A percentile compares a stretch with the other conserved stretches of the same genome.
Evolutionary conservation across 2,797 vertebrate genomes (phyloP).

Genomic region (Botia almorhae): DNA sequence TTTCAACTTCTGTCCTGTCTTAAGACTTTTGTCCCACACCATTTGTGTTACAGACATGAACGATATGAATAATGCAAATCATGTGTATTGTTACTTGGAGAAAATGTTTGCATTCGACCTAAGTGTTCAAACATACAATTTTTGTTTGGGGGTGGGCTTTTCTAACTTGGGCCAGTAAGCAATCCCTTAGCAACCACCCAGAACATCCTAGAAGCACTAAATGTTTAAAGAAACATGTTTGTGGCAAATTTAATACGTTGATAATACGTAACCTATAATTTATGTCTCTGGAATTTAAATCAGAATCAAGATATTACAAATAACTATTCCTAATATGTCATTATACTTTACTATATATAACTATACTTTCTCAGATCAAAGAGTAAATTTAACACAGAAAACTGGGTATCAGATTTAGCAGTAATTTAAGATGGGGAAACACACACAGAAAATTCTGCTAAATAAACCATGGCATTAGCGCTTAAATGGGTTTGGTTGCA

Average conservation of each 20-base stretch:
- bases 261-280: not conserved
- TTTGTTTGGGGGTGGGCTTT: not conserved
- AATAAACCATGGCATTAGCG: constrained; percentile 63
- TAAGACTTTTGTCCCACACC: too few relatives aligned
- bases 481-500: constrained; percentile 74
- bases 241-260: not conserved
- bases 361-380: not conserved
- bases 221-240: too few relatives aligned
- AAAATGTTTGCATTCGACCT: not conserved
- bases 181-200: too few relatives aligned
- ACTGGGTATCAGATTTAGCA: constrained; percentile 13
- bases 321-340: not conserved
- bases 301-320: not conserved
- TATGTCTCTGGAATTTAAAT: not conserved
- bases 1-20: too few relatives aligned
- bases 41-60: too few relatives aligned
- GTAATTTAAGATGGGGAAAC: constrained; percentile 12
- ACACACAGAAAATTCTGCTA: not conserved
- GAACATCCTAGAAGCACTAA: too few relatives aligned
- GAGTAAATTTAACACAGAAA: not conserved
- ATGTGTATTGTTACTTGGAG: not conserved
- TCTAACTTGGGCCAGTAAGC: too few relatives aligned
- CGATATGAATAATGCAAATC: too few relatives aligned
- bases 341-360: not conserved
- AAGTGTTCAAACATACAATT: too few relatives aligned